Conservation (phyloP, 2,797 vertebrate genomes). For the Hipposideros larvatus region DNA sequence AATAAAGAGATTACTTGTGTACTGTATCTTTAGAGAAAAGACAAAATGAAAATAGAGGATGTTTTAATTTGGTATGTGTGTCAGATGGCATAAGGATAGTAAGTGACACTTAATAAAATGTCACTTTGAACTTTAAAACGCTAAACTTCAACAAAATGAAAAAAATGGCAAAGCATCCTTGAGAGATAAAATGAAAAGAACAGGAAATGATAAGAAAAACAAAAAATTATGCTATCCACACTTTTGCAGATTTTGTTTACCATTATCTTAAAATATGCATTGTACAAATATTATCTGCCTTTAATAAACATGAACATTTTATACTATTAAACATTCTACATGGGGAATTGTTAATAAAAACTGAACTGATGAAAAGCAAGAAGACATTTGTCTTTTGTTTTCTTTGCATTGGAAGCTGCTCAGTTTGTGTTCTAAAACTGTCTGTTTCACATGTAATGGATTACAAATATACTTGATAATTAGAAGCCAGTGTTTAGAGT, state of each 20-base stretch:
- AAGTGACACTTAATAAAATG: conserved; percentile 55
- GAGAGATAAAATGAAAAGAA: conserved; percentile 16
- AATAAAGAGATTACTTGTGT: background rate
- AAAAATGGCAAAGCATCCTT: conserved; percentile 1
- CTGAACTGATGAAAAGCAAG: background rate
- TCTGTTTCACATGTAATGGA: conserved; percentile 70
- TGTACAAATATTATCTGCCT: background rate
- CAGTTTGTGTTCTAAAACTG: conserved; percentile 50
- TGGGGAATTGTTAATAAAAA: background rate
- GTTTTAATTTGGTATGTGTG: background rate
- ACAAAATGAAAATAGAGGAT: background rate
- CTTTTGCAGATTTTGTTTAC: background rate
- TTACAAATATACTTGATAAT: conserved; percentile 79
- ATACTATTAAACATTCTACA: background rate
- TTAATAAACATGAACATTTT: background rate
- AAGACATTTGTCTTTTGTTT: background rate
- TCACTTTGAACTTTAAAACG: conserved; percentile 21
- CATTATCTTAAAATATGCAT: background rate
- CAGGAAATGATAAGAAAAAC: background rate
- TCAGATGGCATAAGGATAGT: background rate
- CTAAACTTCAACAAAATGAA: conserved; percentile 23
- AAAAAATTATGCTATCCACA: background rate
- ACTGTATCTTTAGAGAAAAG: background rate
- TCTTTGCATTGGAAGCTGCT: conserved; percentile 22
- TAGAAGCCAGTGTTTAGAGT: conserved; percentile 74